These are phyloP conservation scores for Fratercula arctica DNA, from an alignment of 2,797 vertebrate genomes.

Conservation along the genomic window DNA sequence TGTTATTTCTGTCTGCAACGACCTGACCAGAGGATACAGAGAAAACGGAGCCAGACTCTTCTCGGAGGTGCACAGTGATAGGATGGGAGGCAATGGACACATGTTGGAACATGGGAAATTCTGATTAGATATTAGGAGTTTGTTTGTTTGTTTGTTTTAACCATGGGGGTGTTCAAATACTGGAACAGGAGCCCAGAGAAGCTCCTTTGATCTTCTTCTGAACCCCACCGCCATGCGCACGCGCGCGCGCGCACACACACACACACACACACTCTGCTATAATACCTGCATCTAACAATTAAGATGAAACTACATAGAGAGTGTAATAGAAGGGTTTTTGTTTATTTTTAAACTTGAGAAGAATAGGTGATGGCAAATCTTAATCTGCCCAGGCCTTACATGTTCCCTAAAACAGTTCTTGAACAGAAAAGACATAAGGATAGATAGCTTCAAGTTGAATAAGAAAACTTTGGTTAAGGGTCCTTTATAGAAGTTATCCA, in stretches of 20 bases:
- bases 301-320: background rate
- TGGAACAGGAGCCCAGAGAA: background rate
- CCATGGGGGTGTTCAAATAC: background rate
- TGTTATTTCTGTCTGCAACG: background rate
- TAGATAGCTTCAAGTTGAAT: background rate
- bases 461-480: background rate
- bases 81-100: background rate
- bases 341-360: background rate
- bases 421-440: background rate
- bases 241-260: too few species aligned
- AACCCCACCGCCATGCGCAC: background rate
- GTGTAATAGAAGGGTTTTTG: background rate
- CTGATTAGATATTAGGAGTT: background rate
- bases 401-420: background rate
- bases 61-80: background rate
- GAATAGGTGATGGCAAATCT: background rate
- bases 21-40: background rate
- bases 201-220: background rate
- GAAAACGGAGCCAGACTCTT: background rate
- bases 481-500: background rate
- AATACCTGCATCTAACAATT: background rate
- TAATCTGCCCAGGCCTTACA: background rate
- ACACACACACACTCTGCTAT: background rate
- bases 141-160: background rate
- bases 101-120: background rate